Base-by-base conservation (phyloP, 1,140 invertebrate species). In the Paracyclopina nana region DNA sequence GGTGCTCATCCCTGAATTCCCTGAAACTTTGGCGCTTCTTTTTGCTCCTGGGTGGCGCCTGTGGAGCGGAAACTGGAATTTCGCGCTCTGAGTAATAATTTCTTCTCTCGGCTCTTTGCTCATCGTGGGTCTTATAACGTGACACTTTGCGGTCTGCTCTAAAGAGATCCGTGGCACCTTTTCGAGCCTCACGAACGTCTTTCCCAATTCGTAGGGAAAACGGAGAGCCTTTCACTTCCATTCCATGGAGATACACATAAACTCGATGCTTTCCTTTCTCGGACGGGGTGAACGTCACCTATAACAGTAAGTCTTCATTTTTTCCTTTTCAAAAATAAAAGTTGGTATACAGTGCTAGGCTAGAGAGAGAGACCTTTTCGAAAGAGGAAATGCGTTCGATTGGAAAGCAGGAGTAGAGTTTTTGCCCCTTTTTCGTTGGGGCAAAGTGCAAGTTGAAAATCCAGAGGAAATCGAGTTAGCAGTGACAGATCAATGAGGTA, bases 161-260 rank as follows among this genome's bases (percentile, higher is more conserved):
- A 25, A 53, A 57, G 40, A 55, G 18, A 26, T 30, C 25, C 34
- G 30, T 20, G 5, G 55, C 41, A 24, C 28, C 12, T 52, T 31
- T 55, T 42, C 9, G 26, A 5, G 16, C 43, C 18, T 1, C 50
- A 30, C 28, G 34, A n/a, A 25, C 14, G 43, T 60, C 76, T 78
- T 52, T 52, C 1, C 50, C 50, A 20, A 52, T 43, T 16, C 31
- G 14, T 11, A 52, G 50, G 27, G 50, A 42, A 24, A 52, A 52
- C 2, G 50, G 38, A 11, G 50, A 52, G 63, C 90, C 88, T 70
- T 84, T 82, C n/a, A 96, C 82, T 60, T 94, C 87, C 56, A 81
- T 80, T 4, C 85, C 85, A 63, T 95, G 96, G 62, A 94, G 96
- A 59, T 87, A 90, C 12, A 94, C 76, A 60, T 91, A 88, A 27